Evolutionary conservation across 2,888 invertebrate genomes (phyloP).

Genomic region (Campoplex capitator): DNA sequence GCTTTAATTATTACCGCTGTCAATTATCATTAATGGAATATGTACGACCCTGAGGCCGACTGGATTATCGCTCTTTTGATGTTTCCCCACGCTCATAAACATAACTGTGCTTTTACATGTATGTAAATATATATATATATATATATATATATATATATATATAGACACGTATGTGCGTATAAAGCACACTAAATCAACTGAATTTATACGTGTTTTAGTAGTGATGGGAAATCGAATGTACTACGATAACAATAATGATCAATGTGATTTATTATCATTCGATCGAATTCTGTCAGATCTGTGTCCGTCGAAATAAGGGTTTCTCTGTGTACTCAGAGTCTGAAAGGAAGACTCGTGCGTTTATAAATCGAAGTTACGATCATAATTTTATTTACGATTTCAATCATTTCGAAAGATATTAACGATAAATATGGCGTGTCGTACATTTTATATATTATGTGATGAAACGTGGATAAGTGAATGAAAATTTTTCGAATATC

Average conservation of each 20-base stretch:
- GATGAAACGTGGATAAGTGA: background rate
- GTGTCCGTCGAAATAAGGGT: background rate
- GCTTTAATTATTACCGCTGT: constrained; percentile 69
- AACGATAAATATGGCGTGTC: background rate
- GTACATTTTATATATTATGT: background rate
- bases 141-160: background rate
- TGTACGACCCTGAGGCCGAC: constrained; percentile 42
- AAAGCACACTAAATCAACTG: background rate
- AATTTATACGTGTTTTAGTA: background rate
- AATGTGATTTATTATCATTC: background rate
- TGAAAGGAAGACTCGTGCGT: background rate
- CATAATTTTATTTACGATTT: background rate
- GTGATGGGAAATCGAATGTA: constrained; percentile 6
- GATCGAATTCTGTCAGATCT: too few relatives aligned
- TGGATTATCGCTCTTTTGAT: constrained; percentile 63
- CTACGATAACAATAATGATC: constrained; percentile 12
- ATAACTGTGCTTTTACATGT: constrained; percentile 8
- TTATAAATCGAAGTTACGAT: background rate
- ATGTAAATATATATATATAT: background rate
- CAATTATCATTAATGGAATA: constrained; percentile 69
- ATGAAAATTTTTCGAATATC: background rate
- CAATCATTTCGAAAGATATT: background rate
- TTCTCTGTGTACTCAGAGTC: too few relatives aligned
- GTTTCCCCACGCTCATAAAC: constrained; percentile 33
- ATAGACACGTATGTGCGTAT: background rate